These are phyloP conservation scores for Cossypha niveicapilla DNA, from an alignment of 2,797 vertebrate genomes.

Conservation along the genomic window DNA sequence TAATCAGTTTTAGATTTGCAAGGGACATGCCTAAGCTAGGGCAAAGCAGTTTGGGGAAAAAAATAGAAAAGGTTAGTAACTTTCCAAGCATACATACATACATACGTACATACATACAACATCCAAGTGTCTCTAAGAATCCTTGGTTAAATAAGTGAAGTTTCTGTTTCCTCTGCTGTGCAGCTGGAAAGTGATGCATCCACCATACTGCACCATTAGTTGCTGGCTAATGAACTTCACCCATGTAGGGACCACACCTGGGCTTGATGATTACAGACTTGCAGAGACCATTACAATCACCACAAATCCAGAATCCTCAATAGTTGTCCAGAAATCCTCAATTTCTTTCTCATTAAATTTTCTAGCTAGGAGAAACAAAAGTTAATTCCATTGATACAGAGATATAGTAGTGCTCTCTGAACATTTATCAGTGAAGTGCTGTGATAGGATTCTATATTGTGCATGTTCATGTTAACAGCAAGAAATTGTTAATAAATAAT, in stretches of 20 bases:
- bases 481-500: neutral
- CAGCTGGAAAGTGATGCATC: neutral
- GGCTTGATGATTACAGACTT: neutral
- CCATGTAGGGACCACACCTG: neutral
- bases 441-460: neutral
- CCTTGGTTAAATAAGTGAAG: neutral
- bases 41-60: neutral
- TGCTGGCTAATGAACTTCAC: neutral
- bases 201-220: accelerated
- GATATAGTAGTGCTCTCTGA: neutral
- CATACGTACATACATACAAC: neutral
- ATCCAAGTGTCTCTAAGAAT: neutral
- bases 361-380: neutral
- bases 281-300: neutral
- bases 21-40: neutral
- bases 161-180: neutral
- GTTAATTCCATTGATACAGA: neutral
- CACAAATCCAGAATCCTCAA: neutral
- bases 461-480: neutral
- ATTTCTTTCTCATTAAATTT: neutral
- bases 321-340: neutral
- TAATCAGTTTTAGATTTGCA: neutral
- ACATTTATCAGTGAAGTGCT: neutral
- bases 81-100: neutral
- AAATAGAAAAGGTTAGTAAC: neutral